phyloP scores from a whole-genome alignment of 2,113 vertebrate genomes.

The Pseudonaja textilis region DNA sequence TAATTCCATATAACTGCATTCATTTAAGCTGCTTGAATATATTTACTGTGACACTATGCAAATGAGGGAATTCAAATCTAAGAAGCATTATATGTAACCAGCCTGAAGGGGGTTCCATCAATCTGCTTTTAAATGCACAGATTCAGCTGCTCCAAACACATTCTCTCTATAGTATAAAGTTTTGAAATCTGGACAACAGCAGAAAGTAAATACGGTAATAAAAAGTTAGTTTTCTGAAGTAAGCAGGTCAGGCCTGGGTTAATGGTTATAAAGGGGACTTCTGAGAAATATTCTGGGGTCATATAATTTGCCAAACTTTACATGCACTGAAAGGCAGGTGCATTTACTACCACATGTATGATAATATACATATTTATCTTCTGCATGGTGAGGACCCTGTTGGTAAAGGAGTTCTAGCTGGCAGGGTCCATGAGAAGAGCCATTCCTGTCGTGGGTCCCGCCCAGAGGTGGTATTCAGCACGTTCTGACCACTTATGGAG shows the following conservation, averaged over 20 bases:
- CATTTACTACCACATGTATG: not conserved
- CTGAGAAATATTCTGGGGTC: not conserved
- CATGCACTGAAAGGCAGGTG: not conserved
- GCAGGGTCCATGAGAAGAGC: too few species aligned
- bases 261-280: not conserved
- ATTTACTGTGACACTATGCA: not conserved
- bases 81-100: not conserved
- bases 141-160: not conserved
- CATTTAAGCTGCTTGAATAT: not conserved
- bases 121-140: not conserved
- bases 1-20: slow-evolving; percentile 16
- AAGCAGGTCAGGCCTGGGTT: not conserved
- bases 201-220: not conserved
- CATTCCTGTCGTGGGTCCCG: too few species aligned
- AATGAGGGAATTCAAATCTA: slow-evolving; percentile 12
- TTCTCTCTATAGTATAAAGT: not conserved
- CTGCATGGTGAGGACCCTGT: too few species aligned
- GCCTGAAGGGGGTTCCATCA: slow-evolving; percentile 6
- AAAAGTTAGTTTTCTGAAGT: not conserved
- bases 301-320: not conserved
- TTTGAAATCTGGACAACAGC: not conserved
- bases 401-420: too few species aligned
- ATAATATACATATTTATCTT: not conserved
- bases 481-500: too few species aligned
- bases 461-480: too few species aligned